Base-by-base conservation (phyloP, 2,113 vertebrate genomes). In the Rhegmatorhina hoffmannsi region DNA sequence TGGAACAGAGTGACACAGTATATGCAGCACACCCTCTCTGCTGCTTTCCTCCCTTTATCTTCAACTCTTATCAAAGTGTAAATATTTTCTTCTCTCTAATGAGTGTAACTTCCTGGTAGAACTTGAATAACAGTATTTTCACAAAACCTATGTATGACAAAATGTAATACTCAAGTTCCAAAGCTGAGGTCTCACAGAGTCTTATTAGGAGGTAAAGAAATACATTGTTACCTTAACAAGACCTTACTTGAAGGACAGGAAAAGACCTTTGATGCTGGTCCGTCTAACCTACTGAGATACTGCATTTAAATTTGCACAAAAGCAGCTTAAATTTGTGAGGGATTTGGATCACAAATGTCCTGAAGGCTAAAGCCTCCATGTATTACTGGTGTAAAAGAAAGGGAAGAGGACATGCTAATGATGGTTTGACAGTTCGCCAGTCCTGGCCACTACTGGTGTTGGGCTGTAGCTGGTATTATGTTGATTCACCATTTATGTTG, bases 11-110 rank as follows among this genome's bases (percentile, higher is more conserved):
- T 63, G 50, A 90, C 63, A 46, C 31, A 34, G 12, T 23, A 33
- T 19, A 10, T 49, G 68, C 38, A 87, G 28, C 70, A 76, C 44
- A 15, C 31, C 7, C 40, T 29, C 40, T 60, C 72, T 77, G 50
- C 23, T 86, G 34, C 55, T 90, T 74, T 81, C 84, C 60, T 89
- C 19, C 43, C 64, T 89, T 89, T 92, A 93, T 92, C 79, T 81
- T 56, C 56, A 47, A 60, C 20, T 20, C 28, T 63, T 63, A 92
- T 81, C 69, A 81, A 84, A 72, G 69, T n/a, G 52, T 75, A 95
- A 96, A 84, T 90, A 91, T 89, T 96, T 93, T 49, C 38, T n/a
- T 90, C 53, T 62, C 23, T 84, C 50, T 90, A 88, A 90, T 44
- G 73, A 88, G 33, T 53, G 36, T 28, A 73, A 62, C 59, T 90